Conservation (phyloP, 2,113 vertebrate genomes). For the Aviceda subcristata region DNA sequence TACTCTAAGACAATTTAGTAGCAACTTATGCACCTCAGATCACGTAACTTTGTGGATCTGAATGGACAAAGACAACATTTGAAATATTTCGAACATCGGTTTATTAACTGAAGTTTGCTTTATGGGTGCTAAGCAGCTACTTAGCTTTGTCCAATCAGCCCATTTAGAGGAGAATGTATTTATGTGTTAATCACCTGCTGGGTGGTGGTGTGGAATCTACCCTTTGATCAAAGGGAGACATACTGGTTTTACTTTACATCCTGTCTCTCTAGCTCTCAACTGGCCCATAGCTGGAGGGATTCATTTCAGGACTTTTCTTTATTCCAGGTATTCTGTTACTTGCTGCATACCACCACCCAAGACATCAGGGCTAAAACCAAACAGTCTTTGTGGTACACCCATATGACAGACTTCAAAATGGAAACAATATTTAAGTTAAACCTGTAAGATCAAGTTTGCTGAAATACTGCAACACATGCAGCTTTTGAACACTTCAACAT, state of each 20-base stretch:
- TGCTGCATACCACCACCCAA: conserved; percentile 64
- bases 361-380: conserved; percentile 65
- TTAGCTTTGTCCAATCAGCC: background rate
- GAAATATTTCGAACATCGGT: background rate
- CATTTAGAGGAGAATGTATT: conserved; percentile 28
- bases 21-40: background rate
- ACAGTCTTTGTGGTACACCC: conserved; percentile 68
- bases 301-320: conserved; percentile 76
- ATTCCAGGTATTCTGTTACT: conserved; percentile 77
- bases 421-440: conserved; percentile 77
- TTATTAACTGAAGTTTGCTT: background rate
- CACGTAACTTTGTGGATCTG: background rate
- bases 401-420: conserved; percentile 77
- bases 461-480: conserved; percentile 57
- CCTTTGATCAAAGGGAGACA: conserved; percentile 79
- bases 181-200: conserved; percentile 74
- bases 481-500: conserved; percentile 68
- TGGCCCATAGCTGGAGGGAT: conserved; percentile 72
- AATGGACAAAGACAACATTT: background rate
- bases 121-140: background rate
- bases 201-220: conserved; percentile 62
- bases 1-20: background rate
- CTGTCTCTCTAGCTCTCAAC: conserved; percentile 67
- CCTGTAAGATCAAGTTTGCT: conserved; percentile 76
- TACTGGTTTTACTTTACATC: conserved; percentile 78